Conservation (phyloP, 2,797 vertebrate genomes). For the Synanceia verrucosa region DNA sequence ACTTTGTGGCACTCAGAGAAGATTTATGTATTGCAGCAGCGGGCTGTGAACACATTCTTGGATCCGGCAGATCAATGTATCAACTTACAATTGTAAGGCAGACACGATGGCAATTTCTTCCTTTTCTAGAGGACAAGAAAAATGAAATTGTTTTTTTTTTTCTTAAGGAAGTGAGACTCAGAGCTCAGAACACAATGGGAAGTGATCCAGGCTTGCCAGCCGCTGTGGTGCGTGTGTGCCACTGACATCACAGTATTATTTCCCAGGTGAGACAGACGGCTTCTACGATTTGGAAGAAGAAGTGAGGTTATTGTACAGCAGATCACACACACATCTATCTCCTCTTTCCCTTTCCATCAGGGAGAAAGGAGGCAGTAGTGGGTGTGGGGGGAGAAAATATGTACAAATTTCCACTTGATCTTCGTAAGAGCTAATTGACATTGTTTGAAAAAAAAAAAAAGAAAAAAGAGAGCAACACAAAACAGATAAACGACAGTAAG, state of each 20-base stretch:
- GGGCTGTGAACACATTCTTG: slow-evolving; percentile 38
- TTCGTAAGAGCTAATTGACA: slow-evolving; percentile 62
- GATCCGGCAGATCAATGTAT: slow-evolving; percentile 42
- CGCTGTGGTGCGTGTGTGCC: slow-evolving; percentile 19
- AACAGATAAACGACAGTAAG: slow-evolving; percentile 59
- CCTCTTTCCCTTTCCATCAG: slow-evolving; percentile 24
- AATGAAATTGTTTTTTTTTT: slow-evolving; percentile 45
- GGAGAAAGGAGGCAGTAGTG: slow-evolving; percentile 38
- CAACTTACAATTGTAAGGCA: slow-evolving; percentile 30
- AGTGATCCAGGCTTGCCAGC: slow-evolving; percentile 28
- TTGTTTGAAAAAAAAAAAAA: slow-evolving; percentile 45
- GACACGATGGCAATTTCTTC: slow-evolving; percentile 24
- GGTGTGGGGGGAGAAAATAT: slow-evolving; percentile 37
- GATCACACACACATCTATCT: slow-evolving; percentile 42
- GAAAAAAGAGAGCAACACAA: slow-evolving; percentile 37
- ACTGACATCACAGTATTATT: slow-evolving; percentile 61
- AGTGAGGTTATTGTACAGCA: slow-evolving; percentile 21
- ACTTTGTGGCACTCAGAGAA: slow-evolving; percentile 55
- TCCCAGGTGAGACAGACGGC: slow-evolving; percentile 59
- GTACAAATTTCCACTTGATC: slow-evolving; percentile 56
- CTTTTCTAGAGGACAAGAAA: slow-evolving; percentile 42
- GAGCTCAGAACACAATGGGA: slow-evolving; percentile 38
- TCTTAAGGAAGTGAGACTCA: slow-evolving; percentile 31
- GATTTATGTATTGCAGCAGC: slow-evolving; percentile 54
- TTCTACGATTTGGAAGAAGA: slow-evolving; percentile 43